Evolutionary conservation across 2,888 invertebrate species (phyloP), one percentile per base, ranked within the genome.

Genomic region (Steromphala cineraria): DNA sequence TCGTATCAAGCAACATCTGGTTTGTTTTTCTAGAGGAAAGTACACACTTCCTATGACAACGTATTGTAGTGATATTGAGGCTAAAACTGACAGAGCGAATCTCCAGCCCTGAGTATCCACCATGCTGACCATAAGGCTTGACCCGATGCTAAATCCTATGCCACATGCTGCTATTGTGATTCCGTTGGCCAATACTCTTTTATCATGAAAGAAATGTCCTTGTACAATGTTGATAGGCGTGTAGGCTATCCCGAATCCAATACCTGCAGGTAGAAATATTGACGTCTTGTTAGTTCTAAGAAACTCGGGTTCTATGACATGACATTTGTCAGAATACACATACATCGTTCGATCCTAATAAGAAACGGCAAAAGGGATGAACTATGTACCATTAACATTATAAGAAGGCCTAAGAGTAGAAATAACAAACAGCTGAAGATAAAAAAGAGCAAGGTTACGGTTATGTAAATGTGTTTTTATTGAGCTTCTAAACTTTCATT

Each of bases 191-290:
- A 85, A 2, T 15, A 79, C 80, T 17, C 81, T 79, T 28, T 79
- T 80, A 53, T 82, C 79, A n/a, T 78, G 67, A 71, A 85, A 84
- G 75, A 82, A 80, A 52, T 71, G 71, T 62, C 82, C 81, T 40
- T 80, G 52, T 75, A 83, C 53, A 15, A 83, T 78, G 19, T 82
- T 78, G 0, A 75, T 13, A 3, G 85, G 81, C 0, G 82, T 82
- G 79, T 85, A 85, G 7, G 67, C 67, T 21, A 85, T 62, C 0
- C 85, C 85, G n/a, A 36, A 71, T 2, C 85, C 85, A 15, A 78
- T 13, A 1, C 85, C 85, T 85, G 85, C 15, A n/a, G 31, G 13
- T 1, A 5, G 13, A 13, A 46, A 8, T 10, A 10, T 10, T 46
- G 1, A 1, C 5, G 46, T 46, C 1, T 46, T 13, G 13, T 46